Base-by-base conservation (phyloP, 2,888 invertebrate species). In the Cremastinae sp. region DNA sequence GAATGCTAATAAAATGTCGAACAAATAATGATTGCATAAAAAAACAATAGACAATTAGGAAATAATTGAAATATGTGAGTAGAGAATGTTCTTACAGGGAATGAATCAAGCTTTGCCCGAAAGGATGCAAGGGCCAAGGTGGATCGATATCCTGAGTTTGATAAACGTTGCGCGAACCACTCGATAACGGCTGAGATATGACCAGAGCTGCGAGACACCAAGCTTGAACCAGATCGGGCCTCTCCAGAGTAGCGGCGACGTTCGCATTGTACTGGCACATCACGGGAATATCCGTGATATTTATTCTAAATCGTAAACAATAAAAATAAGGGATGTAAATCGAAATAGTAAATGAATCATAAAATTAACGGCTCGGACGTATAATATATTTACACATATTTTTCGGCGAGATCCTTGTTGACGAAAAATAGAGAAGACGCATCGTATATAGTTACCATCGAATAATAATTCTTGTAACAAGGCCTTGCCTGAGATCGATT, bases 141-240 rank as follows among this genome's bases (percentile, higher is more conserved):
- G 94, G 92, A 77, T 93, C 93, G 83, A 85, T 85, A 18, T 89
- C 89, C 3, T 83, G 81, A 8, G 80, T 81, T 73, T 87, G 84
- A 72, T 85, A 75, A 22, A 76, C 79, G 82, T 75, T 86, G 84
- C 71, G 90, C 18, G 80, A 79, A 35, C 78, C 53, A 65, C 81
- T 83, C 2, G 84, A 82, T 55, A 85, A 61, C 14, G 88, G 84
- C 55, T 88, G 88, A 1, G 88, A 87, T 81, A 89, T 84, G 35
- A 95, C 93, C 64, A 96, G 90, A 79, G 95, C 94, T 0, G 96
- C 95, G 80, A 97, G 90, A 35, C 93, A 93, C 98, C 98, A 98
- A 47, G 97, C 95, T 89, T 97, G 96, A 12, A 96, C 94, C 72
- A 97, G 90, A 89, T 98, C 98, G 65, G 93, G 91, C 61, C 97